Evolutionary conservation across 2,888 invertebrate genomes (phyloP), one percentile per base, ranked within the genome.

Genomic region (Saturnia pavonia): DNA sequence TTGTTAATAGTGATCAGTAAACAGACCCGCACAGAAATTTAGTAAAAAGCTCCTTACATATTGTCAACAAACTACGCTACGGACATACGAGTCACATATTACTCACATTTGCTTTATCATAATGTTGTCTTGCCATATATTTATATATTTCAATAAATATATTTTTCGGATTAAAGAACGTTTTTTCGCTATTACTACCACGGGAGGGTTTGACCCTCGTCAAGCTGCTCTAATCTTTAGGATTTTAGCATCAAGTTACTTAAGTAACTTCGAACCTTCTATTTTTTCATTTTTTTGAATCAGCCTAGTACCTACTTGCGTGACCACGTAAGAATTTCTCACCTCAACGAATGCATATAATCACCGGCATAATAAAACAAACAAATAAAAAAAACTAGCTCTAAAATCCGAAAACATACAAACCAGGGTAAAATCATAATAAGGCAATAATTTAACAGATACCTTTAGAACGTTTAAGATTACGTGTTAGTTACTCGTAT

Each of bases 401-500:
- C 9, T 25, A 25, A 11, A 22, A 57, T 57, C 57, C 57, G 25
- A 57, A 25, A 57, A 54, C 7, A 43, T 43, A 43, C 14, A 43
- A 8, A 54, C n/a, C n/a, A n/a, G n/a, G n/a, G n/a, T n/a, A n/a
- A n/a, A n/a, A 12, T 54, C 1, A 19, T 54, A 54, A 9, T 22
- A 63, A 63, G 27, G 34, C 65, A 40, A 65, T 27, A 25, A 57
- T 7, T 65, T 65, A 40, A 65, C 65, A 65, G 65, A 65, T 65
- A 40, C 70, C n/a, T n/a, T n/a, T n/a, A n/a, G n/a, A 70, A 34
- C 63, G 6, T 34, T 25, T 16, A 16, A 40, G 12, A 57, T 25
- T 12, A 40, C n/a, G 19, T 34, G 6, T 63, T 69, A n/a, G 27
- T 45, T 69, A n/a, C n/a, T n/a, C n/a, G n/a, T n/a, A 27, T 51